A percentile compares a stretch with the other conserved stretches of the same genome.
phyloP scores from a whole-genome alignment of 1,140 invertebrate species.

The Araneus ventricosus region DNA sequence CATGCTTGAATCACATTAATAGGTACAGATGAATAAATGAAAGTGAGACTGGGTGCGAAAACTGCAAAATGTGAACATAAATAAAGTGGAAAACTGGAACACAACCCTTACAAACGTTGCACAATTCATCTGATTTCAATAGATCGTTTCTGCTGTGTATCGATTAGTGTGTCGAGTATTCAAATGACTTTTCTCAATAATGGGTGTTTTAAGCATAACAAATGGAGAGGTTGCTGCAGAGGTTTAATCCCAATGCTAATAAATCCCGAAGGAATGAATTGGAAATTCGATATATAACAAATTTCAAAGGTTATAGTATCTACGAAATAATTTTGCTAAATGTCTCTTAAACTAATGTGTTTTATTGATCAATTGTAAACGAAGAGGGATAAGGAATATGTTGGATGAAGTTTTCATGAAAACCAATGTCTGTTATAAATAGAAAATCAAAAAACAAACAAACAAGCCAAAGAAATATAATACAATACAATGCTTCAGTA shows the following conservation, averaged over 20 bases:
- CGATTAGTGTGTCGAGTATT: constrained; percentile 18
- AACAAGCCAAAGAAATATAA: too few relatives aligned
- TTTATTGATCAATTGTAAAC: neutral
- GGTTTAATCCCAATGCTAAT: constrained; percentile 14
- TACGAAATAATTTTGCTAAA: neutral
- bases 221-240: neutral
- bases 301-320: constrained; percentile 34
- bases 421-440: too few relatives aligned
- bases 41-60: neutral
- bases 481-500: too few relatives aligned
- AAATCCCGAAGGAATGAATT: neutral
- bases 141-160: neutral
- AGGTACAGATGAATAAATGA: neutral
- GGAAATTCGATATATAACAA: constrained; percentile 32
- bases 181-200: constrained; percentile 6
- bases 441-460: too few relatives aligned
- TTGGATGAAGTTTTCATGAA: neutral
- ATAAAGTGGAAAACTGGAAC: neutral
- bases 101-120: neutral
- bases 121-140: neutral
- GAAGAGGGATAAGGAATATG: neutral
- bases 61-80: neutral
- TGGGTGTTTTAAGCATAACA: neutral
- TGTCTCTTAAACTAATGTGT: neutral
- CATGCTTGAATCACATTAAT: neutral